These are phyloP conservation scores for Macrophya annulata DNA, from an alignment of 2,888 invertebrate genomes.

Conservation along the genomic window DNA sequence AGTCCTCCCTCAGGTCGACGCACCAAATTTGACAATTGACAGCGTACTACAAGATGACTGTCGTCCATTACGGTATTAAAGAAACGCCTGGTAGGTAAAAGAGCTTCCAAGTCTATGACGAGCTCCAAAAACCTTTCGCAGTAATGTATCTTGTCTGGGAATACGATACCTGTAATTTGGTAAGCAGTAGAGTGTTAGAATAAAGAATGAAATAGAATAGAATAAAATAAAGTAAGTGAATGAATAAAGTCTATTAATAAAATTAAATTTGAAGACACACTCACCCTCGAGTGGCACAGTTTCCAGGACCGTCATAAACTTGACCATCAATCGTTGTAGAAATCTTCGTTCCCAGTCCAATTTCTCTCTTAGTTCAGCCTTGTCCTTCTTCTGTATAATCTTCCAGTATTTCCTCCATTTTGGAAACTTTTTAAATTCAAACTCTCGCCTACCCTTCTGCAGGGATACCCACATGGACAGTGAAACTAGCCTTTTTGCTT, in stretches of 20 bases:
- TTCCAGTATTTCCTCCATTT: slow-evolving; percentile 97
- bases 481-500: slow-evolving; percentile 94
- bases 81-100: slow-evolving; percentile 97
- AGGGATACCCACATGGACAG: slow-evolving; percentile 96
- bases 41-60: slow-evolving; percentile 94
- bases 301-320: slow-evolving; percentile 92
- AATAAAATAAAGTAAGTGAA: not conserved
- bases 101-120: slow-evolving; percentile 96
- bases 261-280: not conserved
- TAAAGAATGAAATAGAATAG: too few relatives aligned
- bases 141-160: slow-evolving; percentile 85
- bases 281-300: slow-evolving; percentile 85
- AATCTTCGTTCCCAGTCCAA: slow-evolving; percentile 93
- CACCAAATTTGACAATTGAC: slow-evolving; percentile 90
- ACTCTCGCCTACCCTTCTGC: slow-evolving; percentile 91
- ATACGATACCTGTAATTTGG: slow-evolving; percentile 71
- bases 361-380: slow-evolving; percentile 85
- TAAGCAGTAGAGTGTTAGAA: not conserved
- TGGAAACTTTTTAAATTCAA: slow-evolving; percentile 92
- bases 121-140: slow-evolving; percentile 98
- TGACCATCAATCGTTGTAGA: slow-evolving; percentile 91
- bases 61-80: slow-evolving; percentile 98
- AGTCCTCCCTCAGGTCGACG: slow-evolving; percentile 92
- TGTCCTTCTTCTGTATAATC: slow-evolving; percentile 92
- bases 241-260: not conserved